Evolutionary conservation across 2,113 vertebrate species (phyloP), one percentile per base, ranked within the genome.

Genomic region (Haplochromis vanheusdeni): DNA sequence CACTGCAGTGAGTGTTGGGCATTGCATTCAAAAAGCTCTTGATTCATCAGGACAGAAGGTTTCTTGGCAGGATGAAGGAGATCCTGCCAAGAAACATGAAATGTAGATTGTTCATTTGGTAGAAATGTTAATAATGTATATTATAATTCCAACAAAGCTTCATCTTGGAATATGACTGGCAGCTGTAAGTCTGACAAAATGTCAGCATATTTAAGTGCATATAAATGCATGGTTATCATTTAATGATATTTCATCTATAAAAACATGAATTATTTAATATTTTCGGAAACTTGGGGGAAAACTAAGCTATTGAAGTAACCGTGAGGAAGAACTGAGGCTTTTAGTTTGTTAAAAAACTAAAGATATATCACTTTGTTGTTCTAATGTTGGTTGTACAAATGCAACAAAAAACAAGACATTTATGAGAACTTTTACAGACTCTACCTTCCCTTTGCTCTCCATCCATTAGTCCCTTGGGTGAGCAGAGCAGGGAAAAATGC

Each of bases 401-500:
- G 4, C 10, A n/a, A 37, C 31, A 35, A n/a, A 75, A 17, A 70
- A 4, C 37, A n/a, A 7, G 17, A 19, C 11, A 5, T 28, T 0
- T 7, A 28, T 47, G 23, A 75, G 14, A 54, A 37, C 31, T n/a
- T 58, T 42, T 8, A 19, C 3, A 81, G 21, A 42, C 21, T 28
- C 21, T 9, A 73, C 16, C 62, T 73, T 60, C 21, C 68, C 62
- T 40, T 17, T 1, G 33, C 14, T 17, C 14, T 60, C 11, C 9
- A 12, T 17, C 9, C 9, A 12, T 60, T 19, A 1, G 5, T 31
- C 84, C 56, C 58, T 11, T 1, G 81, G 35, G 82, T n/a, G 26
- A n/a, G 51, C 13, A 45, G 31, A 83, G 28, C 26, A 47, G 23
- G 55, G 75, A 52, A 58, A 17, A 3, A 81, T 49, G 70, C 81